phyloP scores from a whole-genome alignment of 1,140 invertebrate genomes.

The Cotesia chilonis region DNA sequence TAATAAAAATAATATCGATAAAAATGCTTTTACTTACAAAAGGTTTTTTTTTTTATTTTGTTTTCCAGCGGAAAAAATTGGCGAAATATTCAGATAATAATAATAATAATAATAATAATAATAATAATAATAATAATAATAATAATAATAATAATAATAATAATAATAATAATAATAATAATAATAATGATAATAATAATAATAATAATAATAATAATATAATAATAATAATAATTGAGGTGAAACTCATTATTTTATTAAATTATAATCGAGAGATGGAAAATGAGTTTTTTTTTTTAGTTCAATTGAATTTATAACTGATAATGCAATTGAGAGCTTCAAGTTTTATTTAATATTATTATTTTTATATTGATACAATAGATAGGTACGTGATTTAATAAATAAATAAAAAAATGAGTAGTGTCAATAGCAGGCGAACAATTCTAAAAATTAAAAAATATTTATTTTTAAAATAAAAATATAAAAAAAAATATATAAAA shows the following conservation, averaged over 20 bases:
- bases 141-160: conserved; percentile 11
- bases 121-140: conserved; percentile 20
- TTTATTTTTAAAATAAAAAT: no score
- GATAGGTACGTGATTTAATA: no score
- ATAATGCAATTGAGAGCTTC: no score
- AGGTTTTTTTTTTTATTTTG: no score
- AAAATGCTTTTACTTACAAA: no score
- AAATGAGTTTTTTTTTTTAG: conserved; percentile 5
- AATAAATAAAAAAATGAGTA: no score
- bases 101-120: conserved; percentile 18
- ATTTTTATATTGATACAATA: no score
- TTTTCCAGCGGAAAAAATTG: not conserved
- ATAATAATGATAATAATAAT: conserved; percentile 18
- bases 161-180: conserved; percentile 11
- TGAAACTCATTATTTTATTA: conserved; percentile 23
- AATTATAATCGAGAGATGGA: not conserved
- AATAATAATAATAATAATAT: conserved; percentile 15
- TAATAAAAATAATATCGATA: no score
- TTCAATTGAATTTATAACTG: not conserved
- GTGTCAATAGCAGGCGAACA: no score
- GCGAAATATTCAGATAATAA: not conserved
- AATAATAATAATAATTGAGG: conserved; percentile 18
- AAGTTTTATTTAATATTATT: no score
- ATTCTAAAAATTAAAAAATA: no score
- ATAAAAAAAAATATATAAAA: no score